These are phyloP conservation scores for Lysandra bellargus DNA, from an alignment of 2,888 invertebrate genomes.

Conservation along the genomic window DNA sequence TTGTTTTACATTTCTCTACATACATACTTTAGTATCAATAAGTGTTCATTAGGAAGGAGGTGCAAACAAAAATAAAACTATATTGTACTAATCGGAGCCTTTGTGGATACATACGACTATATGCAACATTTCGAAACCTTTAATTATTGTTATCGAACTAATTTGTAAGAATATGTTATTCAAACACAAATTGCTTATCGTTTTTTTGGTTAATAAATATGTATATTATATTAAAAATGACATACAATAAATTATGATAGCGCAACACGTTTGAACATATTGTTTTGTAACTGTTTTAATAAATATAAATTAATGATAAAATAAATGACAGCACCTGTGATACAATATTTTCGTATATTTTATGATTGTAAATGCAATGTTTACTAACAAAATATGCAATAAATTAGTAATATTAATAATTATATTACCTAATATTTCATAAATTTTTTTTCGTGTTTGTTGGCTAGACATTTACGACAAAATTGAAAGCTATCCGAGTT, in stretches of 20 bases:
- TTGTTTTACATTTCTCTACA: background rate
- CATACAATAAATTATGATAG: constrained; percentile 5
- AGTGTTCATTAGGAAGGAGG: background rate
- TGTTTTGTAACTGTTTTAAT: constrained; percentile 9
- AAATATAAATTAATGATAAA: background rate
- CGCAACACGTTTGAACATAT: constrained; percentile 6
- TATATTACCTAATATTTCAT: background rate
- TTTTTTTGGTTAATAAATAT: background rate
- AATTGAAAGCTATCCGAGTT: background rate
- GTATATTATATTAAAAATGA: background rate
- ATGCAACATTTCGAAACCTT: too few relatives aligned
- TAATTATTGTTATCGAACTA: background rate
- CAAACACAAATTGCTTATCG: background rate
- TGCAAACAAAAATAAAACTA: background rate
- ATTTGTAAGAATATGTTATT: background rate
- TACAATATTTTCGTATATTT: background rate
- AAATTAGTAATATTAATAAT: background rate
- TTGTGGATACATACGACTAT: too few relatives aligned
- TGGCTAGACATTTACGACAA: background rate
- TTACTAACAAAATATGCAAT: background rate
- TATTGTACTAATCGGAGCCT: too few relatives aligned
- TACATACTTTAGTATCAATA: background rate
- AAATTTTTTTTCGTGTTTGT: background rate
- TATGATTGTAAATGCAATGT: background rate
- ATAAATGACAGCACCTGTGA: background rate